Percentiles rank a stretch among this genome's conserved stretches.
Evolutionary conservation across 2,888 invertebrate genomes (phyloP).

Genomic region (Scaptomyza tumidula): DNA sequence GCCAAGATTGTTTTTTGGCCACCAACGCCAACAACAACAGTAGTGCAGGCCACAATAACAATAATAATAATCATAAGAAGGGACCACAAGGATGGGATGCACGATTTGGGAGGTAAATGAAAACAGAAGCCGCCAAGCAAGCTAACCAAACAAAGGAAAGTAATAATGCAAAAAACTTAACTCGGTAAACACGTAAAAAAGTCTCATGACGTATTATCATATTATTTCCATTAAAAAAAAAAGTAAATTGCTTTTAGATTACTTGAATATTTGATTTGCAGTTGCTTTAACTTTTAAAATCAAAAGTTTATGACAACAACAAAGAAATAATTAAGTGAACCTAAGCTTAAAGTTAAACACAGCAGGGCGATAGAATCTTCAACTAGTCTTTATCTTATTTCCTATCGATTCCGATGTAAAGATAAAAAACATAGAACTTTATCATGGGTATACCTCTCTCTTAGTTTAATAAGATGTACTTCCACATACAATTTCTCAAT

Average conservation of each 20-base stretch:
- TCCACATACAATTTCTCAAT: too few species aligned
- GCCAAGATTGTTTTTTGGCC: slow-evolving; percentile 41
- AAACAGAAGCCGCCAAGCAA: slow-evolving; percentile 3
- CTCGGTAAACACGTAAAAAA: background rate
- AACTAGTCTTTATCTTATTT: too few species aligned
- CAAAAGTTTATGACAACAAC: too few species aligned
- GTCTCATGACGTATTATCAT: background rate
- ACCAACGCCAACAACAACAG: slow-evolving; percentile 2
- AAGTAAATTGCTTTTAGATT: background rate
- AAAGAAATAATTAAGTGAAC: too few species aligned
- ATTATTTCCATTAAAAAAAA: background rate
- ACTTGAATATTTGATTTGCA: background rate
- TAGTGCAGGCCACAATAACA: background rate
- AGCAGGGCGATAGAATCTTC: too few species aligned
- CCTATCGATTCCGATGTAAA: too few species aligned
- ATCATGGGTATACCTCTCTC: too few species aligned
- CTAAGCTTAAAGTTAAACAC: too few species aligned
- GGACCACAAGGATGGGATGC: slow-evolving; percentile 1
- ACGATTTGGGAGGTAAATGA: slow-evolving; percentile 6
- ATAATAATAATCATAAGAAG: slow-evolving; percentile 26
- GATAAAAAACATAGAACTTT: too few species aligned
- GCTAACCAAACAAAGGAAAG: slow-evolving; percentile 1
- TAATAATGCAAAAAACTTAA: background rate
- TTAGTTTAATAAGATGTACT: too few species aligned
- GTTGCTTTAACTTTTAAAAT: background rate